Base-by-base conservation (phyloP, 2,797 vertebrate genomes). In the Pelodytes ibericus region DNA sequence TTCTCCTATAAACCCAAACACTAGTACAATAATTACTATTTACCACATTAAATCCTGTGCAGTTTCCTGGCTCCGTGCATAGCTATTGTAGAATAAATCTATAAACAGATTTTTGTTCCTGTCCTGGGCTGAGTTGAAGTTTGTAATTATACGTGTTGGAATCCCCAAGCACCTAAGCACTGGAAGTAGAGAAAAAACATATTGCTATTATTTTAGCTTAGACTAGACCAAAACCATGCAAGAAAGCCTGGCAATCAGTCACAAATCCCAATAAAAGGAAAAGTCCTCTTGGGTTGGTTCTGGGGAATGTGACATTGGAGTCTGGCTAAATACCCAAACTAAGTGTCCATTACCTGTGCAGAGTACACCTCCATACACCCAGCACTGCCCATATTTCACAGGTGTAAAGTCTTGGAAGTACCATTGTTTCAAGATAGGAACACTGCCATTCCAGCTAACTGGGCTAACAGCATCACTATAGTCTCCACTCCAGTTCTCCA, bases 61-160 rank as follows among this genome's bases (percentile, higher is more conserved):
- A 9, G 30, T 84, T 7, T 87, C 79, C 76, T 90, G 27, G 8
- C 56, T 57, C 3, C 36, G 63, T 47, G 58, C 71, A 25, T 47
- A 18, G 20, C 6, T 66, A 56, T 91, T 36, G n/a, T 78, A 70
- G 36, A 86, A 7, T n/a, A 81, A 36, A 68, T 95, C 94, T 22
- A 93, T 4, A 1, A 82, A 75, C 29, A 95, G 87, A 82, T 92
- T 94, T 29, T 86, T 87, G 66, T 95, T 84, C 0, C 83, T 88
- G 61, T 95, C 93, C 8, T 95, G 94, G 44, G 92, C 93, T 22
- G 94, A 95, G 3, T 51, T 51, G 59, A 87, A 94, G 83, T 94
- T 94, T 36, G 93, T 94, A 81, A 99, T 89, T 30, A 89, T 89
- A 13, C 97, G 94, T 5, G 94, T 92, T 39, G 97, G 96, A 81